Percentiles rank a stretch among this genome's conserved stretches.
Conservation (phyloP, 2,888 invertebrate species). For the Cheilosia urbana region DNA sequence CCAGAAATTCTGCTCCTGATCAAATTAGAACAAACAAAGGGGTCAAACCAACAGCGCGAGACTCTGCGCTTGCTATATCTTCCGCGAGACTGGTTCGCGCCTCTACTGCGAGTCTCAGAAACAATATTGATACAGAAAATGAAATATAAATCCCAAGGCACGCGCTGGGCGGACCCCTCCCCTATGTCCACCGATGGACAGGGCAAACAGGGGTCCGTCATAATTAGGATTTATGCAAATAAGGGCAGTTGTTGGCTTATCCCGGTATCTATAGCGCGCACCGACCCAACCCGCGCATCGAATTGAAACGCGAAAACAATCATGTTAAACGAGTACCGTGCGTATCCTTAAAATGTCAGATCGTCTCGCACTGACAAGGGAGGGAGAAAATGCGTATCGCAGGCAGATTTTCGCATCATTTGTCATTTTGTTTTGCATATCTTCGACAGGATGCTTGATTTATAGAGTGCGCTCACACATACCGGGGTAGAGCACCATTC, state of each 20-base stretch:
- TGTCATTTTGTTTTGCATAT: conserved; percentile 65
- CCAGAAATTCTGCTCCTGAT: conserved; percentile 39
- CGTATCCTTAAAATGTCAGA: conserved; percentile 47
- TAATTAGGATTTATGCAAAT: conserved; percentile 66
- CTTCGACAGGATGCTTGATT: conserved; percentile 56
- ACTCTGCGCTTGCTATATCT: neutral
- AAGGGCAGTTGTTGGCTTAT: conserved; percentile 55
- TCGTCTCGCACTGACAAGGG: conserved; percentile 27
- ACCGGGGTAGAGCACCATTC: neutral
- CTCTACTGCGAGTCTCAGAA: conserved; percentile 40
- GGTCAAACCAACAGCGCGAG: conserved; percentile 33
- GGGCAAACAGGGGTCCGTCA: conserved; percentile 40
- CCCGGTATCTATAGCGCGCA: conserved; percentile 29
- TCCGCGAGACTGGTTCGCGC: conserved; percentile 62
- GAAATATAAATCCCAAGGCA: conserved; percentile 46
- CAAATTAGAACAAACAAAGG: conserved; percentile 60
- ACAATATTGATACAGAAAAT: conserved; percentile 39
- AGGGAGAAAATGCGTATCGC: conserved; percentile 12
- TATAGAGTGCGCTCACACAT: conserved; percentile 7
- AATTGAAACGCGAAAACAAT: conserved; percentile 68
- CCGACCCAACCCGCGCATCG: conserved; percentile 34
- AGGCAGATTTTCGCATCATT: conserved; percentile 41
- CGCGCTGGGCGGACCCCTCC: conserved; percentile 56
- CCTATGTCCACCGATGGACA: conserved; percentile 48
- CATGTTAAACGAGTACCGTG: conserved; percentile 35